Percentiles rank a stretch among this genome's conserved stretches.
phyloP scores from a whole-genome alignment of 37 sponge, comb jelly and placozoan genomes.

The Ephydatia muelleri region DNA sequence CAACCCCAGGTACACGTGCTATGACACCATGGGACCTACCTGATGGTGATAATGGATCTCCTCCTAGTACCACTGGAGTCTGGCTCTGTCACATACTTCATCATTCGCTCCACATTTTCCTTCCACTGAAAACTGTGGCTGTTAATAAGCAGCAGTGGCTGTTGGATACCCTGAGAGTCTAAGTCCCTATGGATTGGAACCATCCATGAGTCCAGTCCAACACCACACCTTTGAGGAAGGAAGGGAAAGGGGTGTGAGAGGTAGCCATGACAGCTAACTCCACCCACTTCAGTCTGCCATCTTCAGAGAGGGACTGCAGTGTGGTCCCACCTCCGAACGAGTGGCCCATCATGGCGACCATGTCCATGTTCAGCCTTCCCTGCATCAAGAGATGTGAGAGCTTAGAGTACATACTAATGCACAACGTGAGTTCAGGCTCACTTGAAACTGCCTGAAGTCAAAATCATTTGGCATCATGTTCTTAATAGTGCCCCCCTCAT shows the following conservation, averaged over 20 bases:
- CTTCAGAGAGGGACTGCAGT: slow-evolving; percentile 59
- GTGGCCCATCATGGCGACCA: slow-evolving; percentile 68
- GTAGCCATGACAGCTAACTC: neutral
- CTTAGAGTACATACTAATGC: neutral
- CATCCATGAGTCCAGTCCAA: slow-evolving; percentile 75
- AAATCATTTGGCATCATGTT: slow-evolving; percentile 43
- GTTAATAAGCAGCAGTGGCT: slow-evolving; percentile 80
- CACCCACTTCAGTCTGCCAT: slow-evolving; percentile 60
- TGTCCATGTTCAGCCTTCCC: slow-evolving; percentile 52
- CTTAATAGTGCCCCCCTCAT: slow-evolving; percentile 41
- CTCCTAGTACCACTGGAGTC: slow-evolving; percentile 29
- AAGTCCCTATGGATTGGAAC: slow-evolving; percentile 58
- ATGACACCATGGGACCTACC: slow-evolving; percentile 11
- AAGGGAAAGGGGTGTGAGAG: neutral
- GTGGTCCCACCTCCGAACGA: slow-evolving; percentile 77
- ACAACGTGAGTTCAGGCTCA: neutral
- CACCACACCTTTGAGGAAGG: slow-evolving; percentile 58
- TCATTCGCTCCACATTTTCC: slow-evolving; percentile 52
- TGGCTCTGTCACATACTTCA: slow-evolving; percentile 37
- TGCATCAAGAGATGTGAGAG: neutral
- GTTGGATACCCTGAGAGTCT: slow-evolving; percentile 28
- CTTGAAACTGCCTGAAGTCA: slow-evolving; percentile 60
- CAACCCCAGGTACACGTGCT: neutral
- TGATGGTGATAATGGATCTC: slow-evolving; percentile 37
- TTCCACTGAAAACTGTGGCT: slow-evolving; percentile 55